phyloP scores from a whole-genome alignment of 1,140 invertebrate genomes.

The Aethina tumida region DNA sequence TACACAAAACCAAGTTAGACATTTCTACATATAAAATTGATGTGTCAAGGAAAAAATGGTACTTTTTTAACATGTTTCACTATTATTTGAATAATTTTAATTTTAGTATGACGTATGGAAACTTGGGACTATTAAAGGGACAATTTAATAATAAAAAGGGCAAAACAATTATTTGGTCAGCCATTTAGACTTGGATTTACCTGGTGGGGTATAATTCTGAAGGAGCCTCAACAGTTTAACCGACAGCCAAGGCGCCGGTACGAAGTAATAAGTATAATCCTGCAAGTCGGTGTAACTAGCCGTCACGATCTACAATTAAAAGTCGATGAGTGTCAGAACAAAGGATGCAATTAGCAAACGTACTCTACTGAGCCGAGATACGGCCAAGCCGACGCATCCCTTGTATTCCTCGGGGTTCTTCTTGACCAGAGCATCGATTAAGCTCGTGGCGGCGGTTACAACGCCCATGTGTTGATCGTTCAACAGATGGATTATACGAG shows the following conservation, averaged over 20 bases:
- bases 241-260: conserved; percentile 98
- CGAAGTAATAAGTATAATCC: conserved; percentile 99
- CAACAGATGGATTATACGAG: conserved; percentile 94
- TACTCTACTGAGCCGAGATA: conserved; percentile 90
- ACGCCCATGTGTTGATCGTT: conserved; percentile 99
- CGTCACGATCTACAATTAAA: conserved; percentile 79
- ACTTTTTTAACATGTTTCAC: too few species aligned
- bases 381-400: conserved; percentile 94
- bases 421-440: conserved; percentile 97
- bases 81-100: too few species aligned
- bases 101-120: too few species aligned
- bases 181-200: too few species aligned
- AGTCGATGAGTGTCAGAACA: conserved; percentile 8
- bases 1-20: too few species aligned
- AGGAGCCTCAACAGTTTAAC: conserved; percentile 93
- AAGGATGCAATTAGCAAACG: conserved; percentile 24
- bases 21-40: too few species aligned
- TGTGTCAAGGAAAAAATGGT: too few species aligned
- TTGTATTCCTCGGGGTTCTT: conserved; percentile 99
- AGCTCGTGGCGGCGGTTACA: conserved; percentile 94
- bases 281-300: conserved; percentile 97
- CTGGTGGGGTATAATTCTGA: conserved; percentile 97
- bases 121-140: too few species aligned
- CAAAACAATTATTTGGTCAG: too few species aligned
- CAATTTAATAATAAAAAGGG: too few species aligned